Evolutionary conservation across 2,888 invertebrate genomes (phyloP).

Genomic region (Litoditis marina): DNA sequence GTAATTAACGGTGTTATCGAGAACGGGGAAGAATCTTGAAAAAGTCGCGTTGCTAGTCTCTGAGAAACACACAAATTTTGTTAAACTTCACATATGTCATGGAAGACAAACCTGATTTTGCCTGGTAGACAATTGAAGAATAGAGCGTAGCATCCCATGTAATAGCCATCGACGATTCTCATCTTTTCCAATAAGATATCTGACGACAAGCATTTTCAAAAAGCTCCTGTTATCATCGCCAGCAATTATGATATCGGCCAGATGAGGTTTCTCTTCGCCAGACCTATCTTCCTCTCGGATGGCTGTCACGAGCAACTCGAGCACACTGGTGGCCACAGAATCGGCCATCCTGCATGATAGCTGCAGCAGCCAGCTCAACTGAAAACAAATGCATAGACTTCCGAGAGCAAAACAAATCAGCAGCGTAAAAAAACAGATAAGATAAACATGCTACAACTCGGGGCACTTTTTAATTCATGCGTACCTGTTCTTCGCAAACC

Average conservation of each 20-base stretch:
- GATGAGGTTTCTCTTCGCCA: too few relatives aligned
- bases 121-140: conserved; percentile 38
- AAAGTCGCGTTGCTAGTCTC: too few relatives aligned
- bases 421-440: too few relatives aligned
- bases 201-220: conserved; percentile 31
- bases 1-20: not conserved
- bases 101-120: conserved; percentile 30
- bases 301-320: conserved; percentile 36
- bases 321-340: conserved; percentile 25
- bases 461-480: not conserved
- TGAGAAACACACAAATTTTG: not conserved
- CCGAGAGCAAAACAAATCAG: too few relatives aligned
- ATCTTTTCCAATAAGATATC: conserved; percentile 37
- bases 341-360: conserved; percentile 29
- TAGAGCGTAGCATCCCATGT: conserved; percentile 39
- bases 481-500: conserved; percentile 24
- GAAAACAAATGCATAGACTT: too few relatives aligned
- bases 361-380: conserved; percentile 31
- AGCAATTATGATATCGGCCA: conserved; percentile 22
- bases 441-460: not conserved
- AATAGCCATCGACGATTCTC: conserved; percentile 34
- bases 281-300: too few relatives aligned
- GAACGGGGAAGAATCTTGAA: not conserved
- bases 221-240: conserved; percentile 17
- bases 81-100: not conserved